These are phyloP conservation scores for Trematocara zebra DNA, from an alignment of 2,113 vertebrate species.

Conservation along the genomic window DNA sequence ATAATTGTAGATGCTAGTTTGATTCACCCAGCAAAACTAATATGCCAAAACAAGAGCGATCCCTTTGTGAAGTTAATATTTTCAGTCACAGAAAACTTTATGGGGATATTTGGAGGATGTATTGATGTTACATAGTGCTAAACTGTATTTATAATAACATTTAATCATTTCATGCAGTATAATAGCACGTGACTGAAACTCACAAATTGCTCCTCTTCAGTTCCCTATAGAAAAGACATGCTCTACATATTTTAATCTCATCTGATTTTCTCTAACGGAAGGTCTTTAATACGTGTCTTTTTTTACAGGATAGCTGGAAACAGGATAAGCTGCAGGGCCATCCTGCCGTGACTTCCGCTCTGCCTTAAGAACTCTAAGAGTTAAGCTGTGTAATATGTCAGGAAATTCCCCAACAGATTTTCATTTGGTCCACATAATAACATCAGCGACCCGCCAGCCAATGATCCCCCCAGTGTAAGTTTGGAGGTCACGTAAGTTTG, in stretches of 20 bases:
- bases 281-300: not conserved
- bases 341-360: not conserved
- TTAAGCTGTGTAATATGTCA: constrained; percentile 26
- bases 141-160: not conserved
- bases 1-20: not conserved
- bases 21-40: not conserved
- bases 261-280: not conserved
- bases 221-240: not conserved
- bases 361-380: not conserved
- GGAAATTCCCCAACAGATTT: constrained; percentile 10
- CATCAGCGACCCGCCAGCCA: not conserved
- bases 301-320: not conserved
- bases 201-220: not conserved
- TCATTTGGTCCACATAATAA: not conserved
- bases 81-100: not conserved
- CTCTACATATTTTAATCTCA: constrained; percentile 1
- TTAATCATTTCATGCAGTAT: not conserved
- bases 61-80: not conserved
- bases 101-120: not conserved
- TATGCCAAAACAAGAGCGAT: not conserved
- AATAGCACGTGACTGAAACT: not conserved
- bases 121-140: not conserved
- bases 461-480: not conserved
- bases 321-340: not conserved
- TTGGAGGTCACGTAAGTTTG: not conserved